Evolutionary conservation across 2,113 vertebrate species (phyloP).

Genomic region (Strix uralensis): DNA sequence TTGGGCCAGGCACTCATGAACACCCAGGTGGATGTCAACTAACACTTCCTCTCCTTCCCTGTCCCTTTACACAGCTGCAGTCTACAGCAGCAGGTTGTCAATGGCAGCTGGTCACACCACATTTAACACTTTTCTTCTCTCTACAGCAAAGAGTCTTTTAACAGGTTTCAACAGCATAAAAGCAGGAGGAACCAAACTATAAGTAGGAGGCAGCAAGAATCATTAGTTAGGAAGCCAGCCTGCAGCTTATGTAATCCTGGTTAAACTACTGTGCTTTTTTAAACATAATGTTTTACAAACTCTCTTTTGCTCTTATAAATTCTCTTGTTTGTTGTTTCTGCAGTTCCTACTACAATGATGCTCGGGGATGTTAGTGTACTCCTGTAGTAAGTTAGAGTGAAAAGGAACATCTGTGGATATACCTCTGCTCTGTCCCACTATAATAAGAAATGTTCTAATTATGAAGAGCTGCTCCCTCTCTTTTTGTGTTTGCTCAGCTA

Average conservation of each 20-base stretch:
- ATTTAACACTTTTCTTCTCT: background rate
- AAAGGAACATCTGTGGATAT: background rate
- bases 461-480: background rate
- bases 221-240: background rate
- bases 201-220: background rate
- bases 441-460: background rate
- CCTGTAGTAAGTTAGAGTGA: background rate
- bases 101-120: background rate
- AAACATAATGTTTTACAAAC: background rate
- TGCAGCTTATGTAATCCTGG: background rate
- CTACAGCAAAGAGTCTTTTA: background rate
- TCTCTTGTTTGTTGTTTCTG: background rate
- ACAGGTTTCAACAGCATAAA: background rate
- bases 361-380: background rate
- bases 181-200: background rate
- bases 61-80: background rate
- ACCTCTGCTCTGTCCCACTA: background rate
- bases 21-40: background rate
- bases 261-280: background rate
- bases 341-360: background rate
- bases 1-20: background rate
- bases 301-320: background rate
- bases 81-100: background rate
- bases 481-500: background rate
- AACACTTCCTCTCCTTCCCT: background rate